phyloP scores from a whole-genome alignment of 2,797 vertebrate genomes.

The Trichosurus vulpecula region DNA sequence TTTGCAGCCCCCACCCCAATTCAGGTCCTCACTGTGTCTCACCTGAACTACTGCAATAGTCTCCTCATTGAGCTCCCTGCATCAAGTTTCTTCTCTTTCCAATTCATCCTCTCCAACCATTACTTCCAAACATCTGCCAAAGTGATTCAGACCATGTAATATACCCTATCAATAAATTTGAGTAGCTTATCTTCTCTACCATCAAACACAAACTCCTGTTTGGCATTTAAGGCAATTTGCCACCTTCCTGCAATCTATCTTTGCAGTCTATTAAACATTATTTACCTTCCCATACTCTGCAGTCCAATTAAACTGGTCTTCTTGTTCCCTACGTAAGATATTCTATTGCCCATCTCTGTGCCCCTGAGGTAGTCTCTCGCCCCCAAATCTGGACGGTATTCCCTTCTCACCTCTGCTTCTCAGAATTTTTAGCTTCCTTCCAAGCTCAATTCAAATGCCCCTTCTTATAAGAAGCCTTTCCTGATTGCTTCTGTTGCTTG shows the following conservation, averaged over 20 bases:
- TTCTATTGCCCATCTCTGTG: background rate
- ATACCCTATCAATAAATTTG: background rate
- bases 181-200: background rate
- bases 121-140: background rate
- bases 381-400: background rate
- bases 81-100: background rate
- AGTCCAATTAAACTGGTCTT: background rate
- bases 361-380: background rate
- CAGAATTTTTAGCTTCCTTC: background rate
- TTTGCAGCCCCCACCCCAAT: background rate
- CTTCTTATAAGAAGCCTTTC: background rate
- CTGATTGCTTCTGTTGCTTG: background rate
- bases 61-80: background rate
- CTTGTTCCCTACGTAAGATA: background rate
- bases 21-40: background rate
- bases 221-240: background rate
- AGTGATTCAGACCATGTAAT: background rate
- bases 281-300: background rate
- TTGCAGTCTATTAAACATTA: background rate
- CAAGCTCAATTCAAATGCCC: background rate
- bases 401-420: background rate
- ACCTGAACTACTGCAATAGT: background rate
- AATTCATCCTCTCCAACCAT: background rate
- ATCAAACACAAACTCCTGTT: background rate
- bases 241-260: background rate